Conservation (phyloP, 2,797 vertebrate genomes). For the Acanthiza pusilla region DNA sequence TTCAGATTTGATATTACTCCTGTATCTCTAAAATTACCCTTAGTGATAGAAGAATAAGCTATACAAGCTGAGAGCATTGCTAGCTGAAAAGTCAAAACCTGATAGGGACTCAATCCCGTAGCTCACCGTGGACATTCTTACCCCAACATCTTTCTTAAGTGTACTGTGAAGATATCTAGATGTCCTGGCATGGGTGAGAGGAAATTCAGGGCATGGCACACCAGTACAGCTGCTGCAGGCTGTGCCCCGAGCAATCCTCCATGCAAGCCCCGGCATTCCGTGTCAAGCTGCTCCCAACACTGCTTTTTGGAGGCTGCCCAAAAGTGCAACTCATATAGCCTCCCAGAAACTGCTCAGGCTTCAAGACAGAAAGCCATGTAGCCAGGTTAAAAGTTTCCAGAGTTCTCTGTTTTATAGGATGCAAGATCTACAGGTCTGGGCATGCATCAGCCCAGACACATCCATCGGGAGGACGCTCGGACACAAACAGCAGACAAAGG, state of each 20-base stretch:
- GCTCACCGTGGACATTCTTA: not conserved
- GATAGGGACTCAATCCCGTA: not conserved
- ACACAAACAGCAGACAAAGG: not conserved
- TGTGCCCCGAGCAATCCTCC: not conserved
- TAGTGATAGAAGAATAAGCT: not conserved
- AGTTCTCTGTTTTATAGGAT: not conserved
- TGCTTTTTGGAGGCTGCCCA: not conserved
- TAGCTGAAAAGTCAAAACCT: not conserved
- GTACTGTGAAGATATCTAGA: not conserved
- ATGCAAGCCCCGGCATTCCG: rapidly evolving
- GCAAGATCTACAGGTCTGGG: not conserved
- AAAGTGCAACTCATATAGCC: not conserved
- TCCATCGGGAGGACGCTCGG: rapidly evolving
- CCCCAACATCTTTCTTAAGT: not conserved
- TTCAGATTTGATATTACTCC: not conserved
- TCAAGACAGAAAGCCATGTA: not conserved
- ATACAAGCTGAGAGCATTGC: not conserved
- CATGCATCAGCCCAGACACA: not conserved
- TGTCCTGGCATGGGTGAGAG: not conserved
- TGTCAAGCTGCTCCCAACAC: not conserved
- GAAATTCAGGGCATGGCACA: not conserved
- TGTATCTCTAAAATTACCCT: not conserved
- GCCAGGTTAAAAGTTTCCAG: not conserved
- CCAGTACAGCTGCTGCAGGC: not conserved
- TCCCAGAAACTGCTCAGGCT: not conserved